A percentile compares a stretch with the other conserved stretches of the same genome.
Evolutionary conservation across 2,797 vertebrate species (phyloP).

Genomic region (Argentina silus): DNA sequence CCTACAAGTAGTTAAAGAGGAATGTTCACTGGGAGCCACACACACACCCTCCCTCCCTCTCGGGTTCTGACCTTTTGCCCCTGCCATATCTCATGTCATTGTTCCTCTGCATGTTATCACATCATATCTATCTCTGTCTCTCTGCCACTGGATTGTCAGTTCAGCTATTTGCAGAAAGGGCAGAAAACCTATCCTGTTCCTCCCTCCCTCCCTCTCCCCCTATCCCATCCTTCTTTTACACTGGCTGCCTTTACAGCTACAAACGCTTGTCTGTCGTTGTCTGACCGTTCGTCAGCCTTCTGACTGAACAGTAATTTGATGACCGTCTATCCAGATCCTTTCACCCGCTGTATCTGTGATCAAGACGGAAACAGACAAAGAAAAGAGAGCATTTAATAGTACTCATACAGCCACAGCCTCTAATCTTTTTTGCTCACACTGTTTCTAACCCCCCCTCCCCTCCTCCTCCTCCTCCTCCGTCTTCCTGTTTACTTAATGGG

Average conservation of each 20-base stretch:
- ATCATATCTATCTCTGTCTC: slow-evolving; percentile 7
- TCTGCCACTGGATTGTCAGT: slow-evolving; percentile 3
- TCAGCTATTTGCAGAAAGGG: not conserved
- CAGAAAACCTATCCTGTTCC: not conserved
- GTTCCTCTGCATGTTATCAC: slow-evolving; percentile 10
- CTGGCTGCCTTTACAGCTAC: too few species aligned
- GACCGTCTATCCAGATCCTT: too few species aligned
- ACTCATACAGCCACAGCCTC: not conserved
- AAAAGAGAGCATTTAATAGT: too few species aligned
- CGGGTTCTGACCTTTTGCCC: slow-evolving; percentile 7
- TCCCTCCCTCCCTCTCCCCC: too few species aligned
- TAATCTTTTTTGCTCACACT: not conserved
- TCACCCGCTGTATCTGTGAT: too few species aligned
- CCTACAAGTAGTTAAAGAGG: not conserved
- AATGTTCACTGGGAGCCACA: not conserved
- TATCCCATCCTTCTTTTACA: too few species aligned
- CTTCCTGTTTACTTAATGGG: slow-evolving; percentile 42
- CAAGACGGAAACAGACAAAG: too few species aligned
- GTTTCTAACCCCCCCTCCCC: not conserved
- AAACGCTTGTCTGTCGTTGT: too few species aligned
- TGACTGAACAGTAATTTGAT: too few species aligned
- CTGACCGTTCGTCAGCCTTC: too few species aligned
- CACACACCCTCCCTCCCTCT: not conserved
- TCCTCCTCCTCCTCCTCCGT: slow-evolving; percentile 2
- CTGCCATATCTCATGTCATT: not conserved